These are phyloP conservation scores for Parazoanthus atlanticus DNA, from an alignment of 92 coral and sea anemone genomes.

Conservation along the genomic window DNA sequence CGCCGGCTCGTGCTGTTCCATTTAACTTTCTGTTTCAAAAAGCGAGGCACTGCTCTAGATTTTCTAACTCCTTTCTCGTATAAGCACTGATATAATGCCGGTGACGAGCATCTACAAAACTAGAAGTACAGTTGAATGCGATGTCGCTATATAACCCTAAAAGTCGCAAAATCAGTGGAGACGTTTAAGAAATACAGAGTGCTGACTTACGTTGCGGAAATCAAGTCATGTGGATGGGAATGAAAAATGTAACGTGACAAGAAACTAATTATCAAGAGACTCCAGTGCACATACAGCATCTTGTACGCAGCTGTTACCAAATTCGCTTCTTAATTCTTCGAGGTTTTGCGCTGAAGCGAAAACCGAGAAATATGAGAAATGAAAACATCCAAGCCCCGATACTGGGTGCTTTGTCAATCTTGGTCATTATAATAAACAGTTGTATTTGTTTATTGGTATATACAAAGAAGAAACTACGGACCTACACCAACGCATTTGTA, in stretches of 20 bases:
- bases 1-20: background rate
- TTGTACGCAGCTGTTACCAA: too few relatives aligned
- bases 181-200: background rate
- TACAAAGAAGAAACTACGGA: constrained; percentile 29
- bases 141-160: background rate
- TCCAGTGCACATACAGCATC: background rate
- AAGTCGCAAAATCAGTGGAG: background rate
- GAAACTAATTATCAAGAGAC: background rate
- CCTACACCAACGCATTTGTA: constrained; percentile 34
- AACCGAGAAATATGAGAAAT: constrained; percentile 5
- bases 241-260: background rate
- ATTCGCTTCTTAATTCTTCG: background rate
- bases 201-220: background rate
- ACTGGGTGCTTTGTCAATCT: constrained; percentile 17
- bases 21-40: background rate
- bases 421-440: constrained; percentile 28
- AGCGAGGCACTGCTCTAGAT: background rate
- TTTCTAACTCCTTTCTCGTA: background rate
- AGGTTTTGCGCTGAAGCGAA: background rate
- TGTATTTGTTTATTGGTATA: constrained; percentile 27
- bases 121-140: background rate
- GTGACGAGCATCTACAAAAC: background rate
- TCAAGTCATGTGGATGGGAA: background rate
- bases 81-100: too few relatives aligned
- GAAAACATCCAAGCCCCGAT: background rate